These are phyloP conservation scores for Cyphomyrus plagiostoma DNA, from an alignment of 2,113 vertebrate species.

Conservation along the genomic window DNA sequence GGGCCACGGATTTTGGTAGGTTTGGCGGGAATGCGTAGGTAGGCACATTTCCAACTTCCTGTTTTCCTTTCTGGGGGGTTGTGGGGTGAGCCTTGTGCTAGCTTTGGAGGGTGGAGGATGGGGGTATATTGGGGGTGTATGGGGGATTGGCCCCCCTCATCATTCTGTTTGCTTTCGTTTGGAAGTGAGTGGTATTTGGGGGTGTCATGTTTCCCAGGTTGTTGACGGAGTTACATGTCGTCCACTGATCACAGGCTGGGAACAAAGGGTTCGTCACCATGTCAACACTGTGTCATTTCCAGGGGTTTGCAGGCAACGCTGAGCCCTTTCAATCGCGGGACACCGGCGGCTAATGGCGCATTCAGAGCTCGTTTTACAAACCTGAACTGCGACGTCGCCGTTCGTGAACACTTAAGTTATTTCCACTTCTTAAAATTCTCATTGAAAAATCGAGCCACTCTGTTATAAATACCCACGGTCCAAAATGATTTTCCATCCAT, in stretches of 20 bases:
- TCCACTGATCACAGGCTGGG: neutral
- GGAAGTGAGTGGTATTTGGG: neutral
- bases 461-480: neutral
- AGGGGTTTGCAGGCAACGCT: neutral
- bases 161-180: neutral
- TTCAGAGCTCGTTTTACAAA: neutral
- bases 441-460: neutral
- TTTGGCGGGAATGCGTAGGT: constrained; percentile 55
- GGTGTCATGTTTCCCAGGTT: neutral
- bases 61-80: constrained; percentile 30
- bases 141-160: neutral
- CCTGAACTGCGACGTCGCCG: neutral
- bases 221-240: neutral
- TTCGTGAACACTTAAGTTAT: neutral
- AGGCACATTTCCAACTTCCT: constrained; percentile 47
- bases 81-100: neutral
- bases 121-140: neutral
- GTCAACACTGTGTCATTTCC: neutral
- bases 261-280: neutral
- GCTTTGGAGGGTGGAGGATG: neutral
- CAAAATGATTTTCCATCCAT: neutral
- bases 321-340: neutral
- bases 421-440: neutral
- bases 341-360: neutral
- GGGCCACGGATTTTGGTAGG: constrained; percentile 38